These are phyloP conservation scores for Brachyalestes nurse DNA, from an alignment of 2,797 vertebrate species.

Conservation along the genomic window DNA sequence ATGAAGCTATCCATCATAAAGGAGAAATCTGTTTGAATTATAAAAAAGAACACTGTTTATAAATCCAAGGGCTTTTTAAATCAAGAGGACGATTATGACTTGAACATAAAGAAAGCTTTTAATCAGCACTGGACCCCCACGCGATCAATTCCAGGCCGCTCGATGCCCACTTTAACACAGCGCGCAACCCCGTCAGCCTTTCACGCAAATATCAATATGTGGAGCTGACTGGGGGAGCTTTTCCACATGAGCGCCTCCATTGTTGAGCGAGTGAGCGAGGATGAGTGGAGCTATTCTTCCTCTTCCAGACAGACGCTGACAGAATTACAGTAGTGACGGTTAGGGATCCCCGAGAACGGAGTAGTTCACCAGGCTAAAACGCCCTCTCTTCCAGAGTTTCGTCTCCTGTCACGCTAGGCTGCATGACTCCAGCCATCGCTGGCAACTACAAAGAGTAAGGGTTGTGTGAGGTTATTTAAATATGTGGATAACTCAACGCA, in stretches of 20 bases:
- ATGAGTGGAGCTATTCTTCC: conserved; percentile 19
- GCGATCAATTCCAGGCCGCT: conserved; percentile 46
- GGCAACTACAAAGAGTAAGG: background rate
- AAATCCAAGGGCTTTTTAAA: conserved; percentile 10
- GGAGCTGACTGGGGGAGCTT: conserved; percentile 44
- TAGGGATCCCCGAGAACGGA: conserved; percentile 5
- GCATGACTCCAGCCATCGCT: background rate
- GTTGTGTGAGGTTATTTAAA: background rate
- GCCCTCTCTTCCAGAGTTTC: background rate
- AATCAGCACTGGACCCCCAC: conserved; percentile 47
- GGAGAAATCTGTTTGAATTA: background rate
- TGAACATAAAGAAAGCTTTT: conserved; percentile 51
- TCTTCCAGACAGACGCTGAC: conserved; percentile 17
- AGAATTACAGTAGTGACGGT: conserved; percentile 15
- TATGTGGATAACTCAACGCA: background rate
- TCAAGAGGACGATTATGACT: conserved; percentile 45
- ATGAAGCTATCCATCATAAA: background rate
- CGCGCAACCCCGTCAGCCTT: conserved; percentile 52
- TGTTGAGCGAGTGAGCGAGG: conserved; percentile 26
- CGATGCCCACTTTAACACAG: conserved; percentile 48
- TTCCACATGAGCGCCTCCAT: conserved; percentile 39
- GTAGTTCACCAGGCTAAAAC: background rate
- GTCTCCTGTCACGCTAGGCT: background rate
- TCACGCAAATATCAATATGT: conserved; percentile 56
- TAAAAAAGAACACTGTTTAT: background rate